Base-by-base conservation (phyloP, 2,888 invertebrate genomes). In the Colostygia pectinataria region DNA sequence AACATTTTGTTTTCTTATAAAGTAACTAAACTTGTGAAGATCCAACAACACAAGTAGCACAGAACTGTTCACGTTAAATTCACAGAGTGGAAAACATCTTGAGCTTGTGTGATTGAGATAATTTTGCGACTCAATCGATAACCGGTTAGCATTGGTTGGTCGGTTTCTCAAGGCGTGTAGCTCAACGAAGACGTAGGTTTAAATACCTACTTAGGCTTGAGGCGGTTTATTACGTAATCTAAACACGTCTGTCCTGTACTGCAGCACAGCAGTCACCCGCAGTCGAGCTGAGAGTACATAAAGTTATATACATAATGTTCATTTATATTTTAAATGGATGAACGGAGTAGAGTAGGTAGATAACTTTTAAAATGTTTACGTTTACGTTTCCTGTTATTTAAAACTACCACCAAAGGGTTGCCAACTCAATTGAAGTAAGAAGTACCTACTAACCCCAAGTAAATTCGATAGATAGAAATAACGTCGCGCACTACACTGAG, bases 51-150 rank as follows among this genome's bases (percentile, higher is more conserved):
- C 28, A 18, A 36, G 15, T 20, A 44, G 18, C 50, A 50, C 43
- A 12, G 15, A 15, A 10, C 23, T 24, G 3, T 24, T 18, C 36
- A 33, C 41, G 40, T 37, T 8, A n/a, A 25, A 6, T 37, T 45
- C 27, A 51, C 41, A 37, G 45, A 33, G 33, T 41, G 37, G 15
- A 28, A 15, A 9, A 37, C 44, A 50, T 50, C 25, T 50, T 20
- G 34, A 29, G 34, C 25, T 50, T 20, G 34, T 34, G 34, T 9
- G 40, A 25, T 40, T 36, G 39, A 28, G 33, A 31, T 34, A 34
- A 43, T 49, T 39, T 43, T 38, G 48, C 27, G 18, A 20, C n/a
- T 36, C 13, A 10, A 38, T 38, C 18, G 39, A 20, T 39, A 15
- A 42, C 42, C 42, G 42, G 42, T 42, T 42, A 12, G 25, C 42